Evolutionary conservation across 2,888 invertebrate species (phyloP), one percentile per base, ranked within the genome.

Genomic region (Dascillus cervinus): DNA sequence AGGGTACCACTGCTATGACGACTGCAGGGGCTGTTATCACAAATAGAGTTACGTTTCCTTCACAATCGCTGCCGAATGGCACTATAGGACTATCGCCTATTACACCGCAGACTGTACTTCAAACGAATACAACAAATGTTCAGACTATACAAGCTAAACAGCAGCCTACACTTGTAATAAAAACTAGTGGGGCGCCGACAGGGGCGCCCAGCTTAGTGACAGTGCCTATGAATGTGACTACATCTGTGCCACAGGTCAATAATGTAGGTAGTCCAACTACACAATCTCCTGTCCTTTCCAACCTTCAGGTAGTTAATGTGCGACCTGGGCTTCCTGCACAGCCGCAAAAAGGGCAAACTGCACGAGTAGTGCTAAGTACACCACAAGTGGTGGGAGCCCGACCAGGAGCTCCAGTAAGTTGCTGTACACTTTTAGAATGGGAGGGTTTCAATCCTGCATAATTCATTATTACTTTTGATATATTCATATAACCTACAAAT

Each of bases 241-340:
- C 80, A 43, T 71, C 72, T 43, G 69, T 72, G 64, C 60, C 58
- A 36, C 63, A 61, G 48, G 58, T 63, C 42, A 67, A 67, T 50
- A 65, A 64, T 52, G 64, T 67, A 56, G 65, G 67, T 63, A 58
- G 59, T 41, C 55, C 58, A 39, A 56, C 56, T 40, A 58, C 62
- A 42, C 62, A 61, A 39, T 38, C 40, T 50, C 59, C 59, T 50
- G 59, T 64, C 62, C 61, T 65, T 42, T 63, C 65, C 54, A 85
- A 84, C 67, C 84, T 90, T 54, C 85, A 86, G 66, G 84, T 90
- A 58, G 72, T 89, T 49, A 89, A 88, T 65, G 84, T 86, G 72
- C 74, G 88, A 48, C 81, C 84, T 30, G 79, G 77, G 39, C 73
- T 79, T 39, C 81, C 84, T 25, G 73, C 73, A 49, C 72, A 79